Percentiles rank a stretch among this genome's conserved stretches.
These are phyloP conservation scores for Bergia puertoricense DNA, from an alignment of 92 coral and sea anemone genomes.

Conservation along the genomic window DNA sequence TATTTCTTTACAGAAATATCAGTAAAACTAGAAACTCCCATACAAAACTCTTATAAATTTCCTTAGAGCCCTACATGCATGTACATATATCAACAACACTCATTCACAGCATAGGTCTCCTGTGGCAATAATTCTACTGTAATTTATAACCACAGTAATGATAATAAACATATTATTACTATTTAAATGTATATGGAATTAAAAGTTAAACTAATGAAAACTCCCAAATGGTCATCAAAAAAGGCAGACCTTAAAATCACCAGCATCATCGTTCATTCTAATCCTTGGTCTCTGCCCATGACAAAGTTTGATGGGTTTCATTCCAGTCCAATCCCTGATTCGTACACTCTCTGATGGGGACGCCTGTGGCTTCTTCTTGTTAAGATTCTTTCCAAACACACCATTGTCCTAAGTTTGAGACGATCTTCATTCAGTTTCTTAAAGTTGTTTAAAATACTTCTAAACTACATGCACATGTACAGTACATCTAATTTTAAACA, in stretches of 20 bases:
- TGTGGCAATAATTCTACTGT: no score
- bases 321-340: slow-evolving; percentile 71
- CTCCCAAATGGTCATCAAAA: neutral
- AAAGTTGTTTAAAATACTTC: neutral
- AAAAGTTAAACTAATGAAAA: neutral
- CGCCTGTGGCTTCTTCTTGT: slow-evolving; percentile 62
- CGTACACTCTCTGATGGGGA: slow-evolving; percentile 60
- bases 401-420: slow-evolving; percentile 61
- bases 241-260: slow-evolving; percentile 1
- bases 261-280: neutral
- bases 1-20: no score
- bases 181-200: no score
- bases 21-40: no score
- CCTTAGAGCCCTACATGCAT: no score
- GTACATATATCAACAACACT: no score
- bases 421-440: neutral
- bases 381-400: slow-evolving; percentile 81
- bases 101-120: no score
- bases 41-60: no score
- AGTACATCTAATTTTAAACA: neutral
- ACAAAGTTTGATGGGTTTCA: slow-evolving; percentile 82
- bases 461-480: neutral
- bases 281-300: slow-evolving; percentile 86
- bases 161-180: no score
- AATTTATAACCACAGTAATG: no score